phyloP scores from a whole-genome alignment of 1,140 invertebrate genomes.

The Solenopsis fugax region DNA sequence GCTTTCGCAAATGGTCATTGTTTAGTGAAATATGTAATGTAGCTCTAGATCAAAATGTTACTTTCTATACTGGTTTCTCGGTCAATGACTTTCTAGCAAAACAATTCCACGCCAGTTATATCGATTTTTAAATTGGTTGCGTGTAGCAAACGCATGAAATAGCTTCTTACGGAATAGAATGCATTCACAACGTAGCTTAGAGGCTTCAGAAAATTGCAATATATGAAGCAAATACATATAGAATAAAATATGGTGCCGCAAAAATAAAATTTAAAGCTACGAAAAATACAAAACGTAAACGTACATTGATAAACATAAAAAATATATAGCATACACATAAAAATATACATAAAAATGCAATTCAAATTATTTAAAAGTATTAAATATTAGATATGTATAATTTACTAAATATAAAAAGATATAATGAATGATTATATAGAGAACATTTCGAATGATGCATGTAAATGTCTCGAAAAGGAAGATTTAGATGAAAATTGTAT shows the following conservation, averaged over 20 bases:
- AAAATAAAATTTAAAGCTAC: background rate
- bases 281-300: background rate
- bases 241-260: background rate
- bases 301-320: background rate
- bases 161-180: slow-evolving; percentile 39
- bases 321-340: background rate
- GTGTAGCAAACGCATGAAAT: slow-evolving; percentile 71
- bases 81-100: slow-evolving; percentile 72
- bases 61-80: slow-evolving; percentile 60
- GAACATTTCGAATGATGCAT: too few species aligned
- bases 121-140: slow-evolving; percentile 67
- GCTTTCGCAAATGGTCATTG: slow-evolving; percentile 65
- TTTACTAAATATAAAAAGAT: too few species aligned
- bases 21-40: slow-evolving; percentile 77
- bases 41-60: slow-evolving; percentile 69
- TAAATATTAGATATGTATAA: background rate
- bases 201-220: background rate
- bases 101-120: slow-evolving; percentile 69
- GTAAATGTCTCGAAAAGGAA: too few species aligned
- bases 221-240: background rate
- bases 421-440: too few species aligned
- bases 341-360: background rate
- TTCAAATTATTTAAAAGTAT: background rate
- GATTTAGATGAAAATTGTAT: too few species aligned
- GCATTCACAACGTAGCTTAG: background rate